Percentiles rank a stretch among this genome's conserved stretches.
Evolutionary conservation across 2,888 invertebrate genomes (phyloP).

Genomic region (Marronus borbonicus): DNA sequence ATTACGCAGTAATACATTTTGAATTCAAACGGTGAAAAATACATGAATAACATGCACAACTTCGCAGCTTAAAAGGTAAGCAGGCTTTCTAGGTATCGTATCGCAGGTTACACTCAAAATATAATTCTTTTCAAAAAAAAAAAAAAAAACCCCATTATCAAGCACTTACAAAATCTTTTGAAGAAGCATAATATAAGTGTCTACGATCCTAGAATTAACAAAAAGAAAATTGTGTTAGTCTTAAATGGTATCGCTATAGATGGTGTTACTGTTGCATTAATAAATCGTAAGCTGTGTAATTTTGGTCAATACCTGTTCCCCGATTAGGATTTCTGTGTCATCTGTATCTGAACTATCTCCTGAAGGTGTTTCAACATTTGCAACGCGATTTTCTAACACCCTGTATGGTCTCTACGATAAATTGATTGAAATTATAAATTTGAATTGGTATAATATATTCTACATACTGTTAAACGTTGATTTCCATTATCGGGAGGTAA

Average conservation of each 20-base stretch:
- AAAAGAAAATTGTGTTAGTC: slow-evolving; percentile 31
- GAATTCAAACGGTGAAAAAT: neutral
- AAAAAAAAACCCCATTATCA: slow-evolving; percentile 48
- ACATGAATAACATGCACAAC: neutral
- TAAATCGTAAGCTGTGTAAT: neutral
- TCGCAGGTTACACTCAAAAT: slow-evolving; percentile 2
- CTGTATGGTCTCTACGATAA: slow-evolving; percentile 56
- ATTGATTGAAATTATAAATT: neutral
- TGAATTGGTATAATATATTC: neutral
- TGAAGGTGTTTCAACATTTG: slow-evolving; percentile 60
- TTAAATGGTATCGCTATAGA: slow-evolving; percentile 50
- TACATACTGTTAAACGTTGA: slow-evolving; percentile 31
- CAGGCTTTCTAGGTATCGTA: neutral
- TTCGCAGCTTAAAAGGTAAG: no score
- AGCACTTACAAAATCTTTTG: slow-evolving; percentile 64
- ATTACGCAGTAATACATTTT: neutral
- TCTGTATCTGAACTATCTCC: slow-evolving; percentile 69
- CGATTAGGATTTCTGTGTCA: slow-evolving; percentile 72
- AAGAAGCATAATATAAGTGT: slow-evolving; percentile 49
- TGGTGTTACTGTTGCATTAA: slow-evolving; percentile 6
- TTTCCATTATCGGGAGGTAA: slow-evolving; percentile 65
- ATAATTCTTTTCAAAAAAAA: neutral
- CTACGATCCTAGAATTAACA: slow-evolving; percentile 35
- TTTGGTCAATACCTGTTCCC: slow-evolving; percentile 73
- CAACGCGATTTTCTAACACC: slow-evolving; percentile 62